Evolutionary conservation across 2,888 invertebrate species (phyloP), one percentile per base, ranked within the genome.

Genomic region (Hyppa rectilinea): DNA sequence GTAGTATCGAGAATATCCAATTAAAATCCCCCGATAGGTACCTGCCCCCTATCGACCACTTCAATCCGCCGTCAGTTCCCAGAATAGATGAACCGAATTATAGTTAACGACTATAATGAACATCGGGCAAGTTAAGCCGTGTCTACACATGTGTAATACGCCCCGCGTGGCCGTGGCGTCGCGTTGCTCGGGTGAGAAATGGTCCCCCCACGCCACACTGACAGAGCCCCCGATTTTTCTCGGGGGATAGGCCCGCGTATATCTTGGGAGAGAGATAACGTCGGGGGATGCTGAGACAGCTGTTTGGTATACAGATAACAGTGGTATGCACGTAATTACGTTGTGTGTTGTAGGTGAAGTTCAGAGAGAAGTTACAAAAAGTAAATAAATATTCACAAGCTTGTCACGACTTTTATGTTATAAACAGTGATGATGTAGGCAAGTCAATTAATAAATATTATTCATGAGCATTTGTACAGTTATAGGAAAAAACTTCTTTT

Each of bases 211-310:
- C 88, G 91, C 86, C 86, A 83, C 77, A 82, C 87, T 87, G 90
- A 91, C 89, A 88, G 85, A 87, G 78, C 87, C 88, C 82, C 88
- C 90, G 90, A 93, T 93, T 93, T 93, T 92, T 92, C 92, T 92
- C 90, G 78, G 78, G 88, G 90, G 92, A 92, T 92, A 92, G 89
- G 88, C 84, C 72, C 75, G 80, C 89, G 89, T 90, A 88, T 89
- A 89, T 90, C 90, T 90, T 86, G 79, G 78, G 71, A 76, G 70
- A 74, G 74, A 87, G 90, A 90, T 90, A 90, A 89, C 84, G 87
- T 87, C 87, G 63, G 60, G 79, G 85, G 81, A 86, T 73, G 85
- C 83, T 86, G 87, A 83, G 88, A 87, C 89, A 89, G 88, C 88
- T 89, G 88, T 87, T 87, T 78, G 78, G 78, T 80, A 76, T 60